phyloP scores from a whole-genome alignment of 2,888 invertebrate species.

The Chirona hameri region DNA sequence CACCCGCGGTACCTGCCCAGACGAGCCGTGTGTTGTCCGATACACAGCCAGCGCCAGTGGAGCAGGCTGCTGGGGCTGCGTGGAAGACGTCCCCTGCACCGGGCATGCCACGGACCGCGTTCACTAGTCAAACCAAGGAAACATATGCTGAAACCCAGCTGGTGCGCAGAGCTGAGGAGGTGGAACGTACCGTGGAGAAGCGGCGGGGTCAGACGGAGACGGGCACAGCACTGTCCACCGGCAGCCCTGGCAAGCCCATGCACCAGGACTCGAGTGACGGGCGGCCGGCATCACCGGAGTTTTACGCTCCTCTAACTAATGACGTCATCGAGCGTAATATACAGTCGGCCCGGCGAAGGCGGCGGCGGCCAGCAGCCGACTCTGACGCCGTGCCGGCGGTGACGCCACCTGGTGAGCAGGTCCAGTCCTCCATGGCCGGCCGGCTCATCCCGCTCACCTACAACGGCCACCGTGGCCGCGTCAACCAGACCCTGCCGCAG shows the following conservation, averaged over 20 bases:
- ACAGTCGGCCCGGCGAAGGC: too few relatives aligned
- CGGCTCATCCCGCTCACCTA: background rate
- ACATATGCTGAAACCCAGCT: too few relatives aligned
- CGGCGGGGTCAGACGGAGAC: background rate
- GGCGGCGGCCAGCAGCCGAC: background rate
- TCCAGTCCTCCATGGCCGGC: background rate
- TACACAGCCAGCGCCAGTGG: background rate
- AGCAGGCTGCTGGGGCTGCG: background rate
- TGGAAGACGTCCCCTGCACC: too few relatives aligned
- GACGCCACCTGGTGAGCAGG: background rate
- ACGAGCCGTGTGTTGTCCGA: background rate
- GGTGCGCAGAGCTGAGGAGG: background rate
- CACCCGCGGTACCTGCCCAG: too few relatives aligned
- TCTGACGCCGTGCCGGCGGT: background rate
- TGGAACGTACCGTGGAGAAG: background rate
- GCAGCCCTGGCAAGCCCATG: background rate
- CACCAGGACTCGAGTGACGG: background rate
- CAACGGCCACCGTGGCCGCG: constrained; percentile 51
- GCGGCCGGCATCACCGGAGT: background rate
- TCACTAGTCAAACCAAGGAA: too few relatives aligned
- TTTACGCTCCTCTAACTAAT: background rate
- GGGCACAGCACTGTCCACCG: background rate
- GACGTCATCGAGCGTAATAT: background rate
- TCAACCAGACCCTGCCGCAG: constrained; percentile 59
- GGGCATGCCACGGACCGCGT: too few relatives aligned